Percentiles rank a stretch among this genome's conserved stretches.
These are phyloP conservation scores for Calephelis perditalis DNA, from an alignment of 2,888 invertebrate species.

Conservation along the genomic window DNA sequence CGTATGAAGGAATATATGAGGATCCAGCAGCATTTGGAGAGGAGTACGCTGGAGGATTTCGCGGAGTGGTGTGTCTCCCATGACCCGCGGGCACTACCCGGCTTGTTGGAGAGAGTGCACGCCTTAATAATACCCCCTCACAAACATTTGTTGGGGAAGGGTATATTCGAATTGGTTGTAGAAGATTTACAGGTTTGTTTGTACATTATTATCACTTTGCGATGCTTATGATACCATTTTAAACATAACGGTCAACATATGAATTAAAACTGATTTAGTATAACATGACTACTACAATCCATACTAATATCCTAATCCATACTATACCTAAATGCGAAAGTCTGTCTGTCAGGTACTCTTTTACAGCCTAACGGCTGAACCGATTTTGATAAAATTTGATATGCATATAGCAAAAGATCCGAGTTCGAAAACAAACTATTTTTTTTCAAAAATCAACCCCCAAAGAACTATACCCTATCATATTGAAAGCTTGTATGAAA, in stretches of 20 bases:
- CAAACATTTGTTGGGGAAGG: slow-evolving; percentile 59
- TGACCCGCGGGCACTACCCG: slow-evolving; percentile 80
- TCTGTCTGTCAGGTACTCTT: too few relatives aligned
- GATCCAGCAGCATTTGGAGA: slow-evolving; percentile 74
- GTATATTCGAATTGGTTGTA: slow-evolving; percentile 56
- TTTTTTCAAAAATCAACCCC: too few relatives aligned
- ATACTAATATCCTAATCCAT: too few relatives aligned
- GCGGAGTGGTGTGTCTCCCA: slow-evolving; percentile 84
- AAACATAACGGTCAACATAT: not conserved
- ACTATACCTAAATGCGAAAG: too few relatives aligned
- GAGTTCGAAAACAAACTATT: too few relatives aligned
- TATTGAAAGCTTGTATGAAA: too few relatives aligned
- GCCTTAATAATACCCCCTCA: slow-evolving; percentile 76
- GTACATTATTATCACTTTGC: not conserved
- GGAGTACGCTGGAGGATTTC: slow-evolving; percentile 83
- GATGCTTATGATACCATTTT: not conserved
- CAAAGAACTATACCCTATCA: too few relatives aligned
- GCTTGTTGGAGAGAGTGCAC: slow-evolving; percentile 82
- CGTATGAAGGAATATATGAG: slow-evolving; percentile 79
- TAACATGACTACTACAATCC: too few relatives aligned
- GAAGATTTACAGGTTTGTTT: slow-evolving; percentile 59
- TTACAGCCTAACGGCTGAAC: too few relatives aligned
- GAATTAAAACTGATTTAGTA: too few relatives aligned
- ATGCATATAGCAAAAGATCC: too few relatives aligned
- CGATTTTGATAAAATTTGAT: too few relatives aligned